phyloP scores from a whole-genome alignment of 1,140 invertebrate genomes.

The Piezodorus guildinii region DNA sequence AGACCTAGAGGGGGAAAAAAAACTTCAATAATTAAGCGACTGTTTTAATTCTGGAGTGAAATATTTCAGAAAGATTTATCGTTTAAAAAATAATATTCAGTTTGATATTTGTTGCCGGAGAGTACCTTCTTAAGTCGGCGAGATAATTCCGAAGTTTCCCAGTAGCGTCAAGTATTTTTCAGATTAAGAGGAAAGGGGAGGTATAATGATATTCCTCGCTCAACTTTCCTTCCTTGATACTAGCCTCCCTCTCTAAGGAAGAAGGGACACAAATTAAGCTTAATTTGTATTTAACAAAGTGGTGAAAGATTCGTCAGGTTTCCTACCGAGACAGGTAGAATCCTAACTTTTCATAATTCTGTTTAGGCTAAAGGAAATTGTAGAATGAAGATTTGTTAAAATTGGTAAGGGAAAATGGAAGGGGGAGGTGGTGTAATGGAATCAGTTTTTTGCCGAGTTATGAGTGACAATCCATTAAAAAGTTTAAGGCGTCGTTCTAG shows the following conservation, averaged over 20 bases:
- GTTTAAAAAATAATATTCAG: too few species aligned
- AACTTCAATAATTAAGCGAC: too few species aligned
- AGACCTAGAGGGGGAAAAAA: too few species aligned
- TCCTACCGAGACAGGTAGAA: neutral
- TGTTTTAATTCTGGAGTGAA: too few species aligned
- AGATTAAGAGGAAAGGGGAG: too few species aligned
- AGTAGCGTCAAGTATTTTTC: too few species aligned
- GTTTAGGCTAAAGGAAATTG: constrained; percentile 11
- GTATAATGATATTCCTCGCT: too few species aligned
- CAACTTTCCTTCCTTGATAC: too few species aligned
- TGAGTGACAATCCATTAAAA: constrained; percentile 16
- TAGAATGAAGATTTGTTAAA: constrained; percentile 11
- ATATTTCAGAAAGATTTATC: too few species aligned
- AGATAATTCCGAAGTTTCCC: too few species aligned
- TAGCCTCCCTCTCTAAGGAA: neutral
- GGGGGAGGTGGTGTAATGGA: constrained; percentile 9
- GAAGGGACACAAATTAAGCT: constrained; percentile 1
- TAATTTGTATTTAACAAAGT: constrained; percentile 14
- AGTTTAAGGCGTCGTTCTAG: neutral
- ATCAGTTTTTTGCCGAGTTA: constrained; percentile 13
- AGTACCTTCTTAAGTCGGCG: too few species aligned
- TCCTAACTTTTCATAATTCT: constrained; percentile 13
- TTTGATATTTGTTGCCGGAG: too few species aligned
- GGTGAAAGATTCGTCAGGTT: constrained; percentile 11
- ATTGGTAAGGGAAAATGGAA: neutral